Evolutionary conservation across 2,888 invertebrate species (phyloP).

Genomic region (Kryphioiulus occultus): DNA sequence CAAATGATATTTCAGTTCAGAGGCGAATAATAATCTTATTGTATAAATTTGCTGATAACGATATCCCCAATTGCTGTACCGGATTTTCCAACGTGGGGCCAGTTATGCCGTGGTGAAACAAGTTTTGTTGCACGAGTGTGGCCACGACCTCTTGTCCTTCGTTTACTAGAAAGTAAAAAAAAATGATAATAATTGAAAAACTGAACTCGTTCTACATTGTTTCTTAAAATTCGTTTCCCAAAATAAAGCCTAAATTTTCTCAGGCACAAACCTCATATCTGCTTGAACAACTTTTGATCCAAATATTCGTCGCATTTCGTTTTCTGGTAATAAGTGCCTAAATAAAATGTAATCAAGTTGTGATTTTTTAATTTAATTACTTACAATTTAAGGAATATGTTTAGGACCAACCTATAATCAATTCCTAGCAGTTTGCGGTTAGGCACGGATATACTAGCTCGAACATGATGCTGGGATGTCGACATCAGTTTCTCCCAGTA

Average conservation of each 20-base stretch:
- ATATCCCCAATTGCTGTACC: no score
- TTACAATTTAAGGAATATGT: conserved; percentile 2
- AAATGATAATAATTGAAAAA: no score
- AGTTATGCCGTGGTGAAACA: conserved; percentile 74
- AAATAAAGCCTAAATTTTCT: no score
- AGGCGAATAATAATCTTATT: no score
- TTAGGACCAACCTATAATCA: conserved; percentile 47
- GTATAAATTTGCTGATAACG: no score
- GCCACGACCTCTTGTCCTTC: conserved; percentile 66
- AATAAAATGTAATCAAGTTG: conserved; percentile 57
- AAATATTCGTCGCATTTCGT: conserved; percentile 82
- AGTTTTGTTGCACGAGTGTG: conserved; percentile 70
- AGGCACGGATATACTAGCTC: conserved; percentile 26
- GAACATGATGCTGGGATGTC: background rate
- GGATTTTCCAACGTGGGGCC: conserved; percentile 75
- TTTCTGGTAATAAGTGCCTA: conserved; percentile 77
- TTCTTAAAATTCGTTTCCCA: background rate
- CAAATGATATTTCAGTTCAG: no score
- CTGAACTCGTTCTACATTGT: conserved; percentile 36
- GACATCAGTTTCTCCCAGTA: conserved; percentile 67
- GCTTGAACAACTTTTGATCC: conserved; percentile 79
- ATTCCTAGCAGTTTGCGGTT: conserved; percentile 41
- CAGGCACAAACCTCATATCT: conserved; percentile 66
- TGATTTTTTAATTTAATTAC: background rate
- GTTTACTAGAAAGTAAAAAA: conserved; percentile 55